Evolutionary conservation across 2,797 vertebrate genomes (phyloP).

Genomic region (Anolis apletophallus): DNA sequence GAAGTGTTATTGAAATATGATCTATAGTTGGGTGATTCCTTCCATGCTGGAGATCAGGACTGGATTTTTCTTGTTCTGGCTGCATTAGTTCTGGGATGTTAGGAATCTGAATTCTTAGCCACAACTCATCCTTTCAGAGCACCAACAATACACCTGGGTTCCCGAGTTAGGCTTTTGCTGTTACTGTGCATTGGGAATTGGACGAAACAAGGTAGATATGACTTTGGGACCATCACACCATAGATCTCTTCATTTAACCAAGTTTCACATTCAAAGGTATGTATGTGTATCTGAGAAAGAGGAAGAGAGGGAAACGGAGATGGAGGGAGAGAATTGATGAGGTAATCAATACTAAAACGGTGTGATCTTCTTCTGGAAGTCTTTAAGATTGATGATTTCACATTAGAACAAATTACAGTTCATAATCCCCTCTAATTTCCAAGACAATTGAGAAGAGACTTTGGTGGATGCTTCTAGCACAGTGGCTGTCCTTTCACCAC

Average conservation of each 20-base stretch:
- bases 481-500: no score
- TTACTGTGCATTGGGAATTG: not conserved
- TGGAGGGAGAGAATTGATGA: no score
- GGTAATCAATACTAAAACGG: no score
- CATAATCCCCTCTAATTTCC: no score
- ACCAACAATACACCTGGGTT: not conserved
- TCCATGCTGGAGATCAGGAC: not conserved
- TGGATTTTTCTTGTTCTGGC: not conserved
- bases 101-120: not conserved
- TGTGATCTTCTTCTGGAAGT: no score
- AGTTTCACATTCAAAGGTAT: not conserved
- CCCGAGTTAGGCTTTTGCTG: not conserved
- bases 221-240: not conserved
- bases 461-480: no score
- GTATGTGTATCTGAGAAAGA: not conserved
- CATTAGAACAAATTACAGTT: no score
- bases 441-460: no score
- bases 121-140: not conserved
- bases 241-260: not conserved
- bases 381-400: no score
- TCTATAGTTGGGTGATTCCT: not conserved
- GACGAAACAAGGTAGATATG: not conserved
- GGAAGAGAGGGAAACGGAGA: no score
- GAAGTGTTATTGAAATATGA: constrained; percentile 5
- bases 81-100: not conserved